These are phyloP conservation scores for Arctia plantaginis DNA, from an alignment of 2,888 invertebrate genomes.

Conservation along the genomic window DNA sequence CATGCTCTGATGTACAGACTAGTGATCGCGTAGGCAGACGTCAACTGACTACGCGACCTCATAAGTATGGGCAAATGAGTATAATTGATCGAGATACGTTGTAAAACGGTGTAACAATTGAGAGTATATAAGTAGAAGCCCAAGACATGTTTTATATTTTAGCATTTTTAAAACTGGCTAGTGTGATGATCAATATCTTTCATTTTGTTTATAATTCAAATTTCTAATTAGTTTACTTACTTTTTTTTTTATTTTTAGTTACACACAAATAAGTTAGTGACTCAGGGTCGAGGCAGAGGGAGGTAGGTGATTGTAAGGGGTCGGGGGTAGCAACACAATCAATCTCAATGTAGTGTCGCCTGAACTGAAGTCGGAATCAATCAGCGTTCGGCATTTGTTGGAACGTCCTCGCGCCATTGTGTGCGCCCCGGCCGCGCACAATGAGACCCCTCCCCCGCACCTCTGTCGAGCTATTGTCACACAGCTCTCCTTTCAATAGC, in stretches of 20 bases:
- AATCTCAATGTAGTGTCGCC: slow-evolving; percentile 58
- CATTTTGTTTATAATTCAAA: not conserved
- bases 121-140: no score
- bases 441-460: not conserved
- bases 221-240: not conserved
- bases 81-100: no score
- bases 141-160: no score
- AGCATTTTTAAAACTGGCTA: no score
- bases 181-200: no score
- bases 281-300: not conserved
- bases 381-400: slow-evolving; percentile 52
- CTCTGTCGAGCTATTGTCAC: not conserved
- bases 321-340: slow-evolving; percentile 43
- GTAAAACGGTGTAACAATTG: no score
- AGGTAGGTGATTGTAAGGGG: not conserved
- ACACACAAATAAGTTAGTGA: not conserved
- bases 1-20: no score
- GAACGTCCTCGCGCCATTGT: slow-evolving; percentile 25
- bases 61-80: no score
- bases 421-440: slow-evolving; percentile 5
- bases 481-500: not conserved
- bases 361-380: slow-evolving; percentile 56
- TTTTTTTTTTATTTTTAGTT: no score
- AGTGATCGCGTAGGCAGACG: no score
- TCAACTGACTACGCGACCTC: no score